A percentile compares a stretch with the other conserved stretches of the same genome.
These are phyloP conservation scores for zebrafish (Danio rerio) DNA, from an alignment of 2,113 vertebrate species.

Conservation along the genomic window DNA sequence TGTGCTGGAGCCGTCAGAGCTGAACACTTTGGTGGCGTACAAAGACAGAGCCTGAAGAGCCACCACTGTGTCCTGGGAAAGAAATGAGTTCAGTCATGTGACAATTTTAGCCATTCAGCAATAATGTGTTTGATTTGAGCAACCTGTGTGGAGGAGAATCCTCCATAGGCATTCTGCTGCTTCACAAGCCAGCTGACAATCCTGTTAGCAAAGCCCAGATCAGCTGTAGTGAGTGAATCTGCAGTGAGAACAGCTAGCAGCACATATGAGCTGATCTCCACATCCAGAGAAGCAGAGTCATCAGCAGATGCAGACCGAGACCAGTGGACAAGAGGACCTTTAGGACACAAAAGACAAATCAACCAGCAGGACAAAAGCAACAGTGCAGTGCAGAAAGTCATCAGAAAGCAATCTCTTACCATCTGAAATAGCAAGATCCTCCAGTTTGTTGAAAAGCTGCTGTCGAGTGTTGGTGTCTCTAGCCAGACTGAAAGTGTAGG, in stretches of 20 bases:
- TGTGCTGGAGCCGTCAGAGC: conserved; percentile 50
- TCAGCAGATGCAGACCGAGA: conserved; percentile 40
- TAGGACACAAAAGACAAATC: conserved; percentile 62
- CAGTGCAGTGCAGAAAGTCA: neutral
- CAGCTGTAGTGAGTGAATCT: conserved; percentile 9
- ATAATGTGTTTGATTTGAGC: neutral
- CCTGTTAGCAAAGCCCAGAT: conserved; percentile 26
- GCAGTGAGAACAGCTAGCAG: conserved; percentile 67
- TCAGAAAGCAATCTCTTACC: conserved; percentile 53
- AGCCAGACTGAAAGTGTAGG: conserved; percentile 85
- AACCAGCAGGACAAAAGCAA: conserved; percentile 54
- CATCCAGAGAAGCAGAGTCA: conserved; percentile 59
- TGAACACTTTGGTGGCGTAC: conserved; percentile 50
- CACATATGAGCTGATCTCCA: conserved; percentile 72
- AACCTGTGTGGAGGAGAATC: conserved; percentile 81
- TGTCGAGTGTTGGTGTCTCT: conserved; percentile 70
- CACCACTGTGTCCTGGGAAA: conserved; percentile 57
- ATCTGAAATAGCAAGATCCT: conserved; percentile 46
- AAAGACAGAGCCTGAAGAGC: conserved; percentile 63
- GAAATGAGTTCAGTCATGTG: neutral
- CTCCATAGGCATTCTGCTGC: conserved; percentile 79
- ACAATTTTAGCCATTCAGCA: neutral
- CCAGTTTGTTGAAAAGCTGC: conserved; percentile 64
- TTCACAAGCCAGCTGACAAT: conserved; percentile 69
- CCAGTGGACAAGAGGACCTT: conserved; percentile 48